Percentiles rank a stretch among this genome's conserved stretches.
Evolutionary conservation across 37 sponge, comb jelly and placozoan genomes (phyloP).

Genomic region (Halisarca cf. caerulea): DNA sequence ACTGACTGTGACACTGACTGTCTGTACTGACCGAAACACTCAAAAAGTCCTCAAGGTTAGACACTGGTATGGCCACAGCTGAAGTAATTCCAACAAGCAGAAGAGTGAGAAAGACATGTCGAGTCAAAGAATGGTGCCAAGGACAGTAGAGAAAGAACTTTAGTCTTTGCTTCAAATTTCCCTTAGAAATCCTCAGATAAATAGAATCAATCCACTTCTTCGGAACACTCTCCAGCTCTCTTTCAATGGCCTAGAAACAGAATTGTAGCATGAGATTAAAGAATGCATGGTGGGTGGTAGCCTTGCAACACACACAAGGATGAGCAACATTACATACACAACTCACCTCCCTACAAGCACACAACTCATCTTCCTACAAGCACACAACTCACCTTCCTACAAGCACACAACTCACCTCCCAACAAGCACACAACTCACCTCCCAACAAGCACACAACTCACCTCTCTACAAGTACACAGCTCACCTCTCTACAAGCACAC

Average conservation of each 20-base stretch:
- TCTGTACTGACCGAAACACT: conserved; percentile 48
- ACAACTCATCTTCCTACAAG: no score
- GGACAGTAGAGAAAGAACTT: conserved; percentile 47
- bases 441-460: no score
- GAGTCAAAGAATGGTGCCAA: conserved; percentile 22
- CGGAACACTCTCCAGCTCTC: conserved; percentile 28
- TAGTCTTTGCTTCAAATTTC: background rate
- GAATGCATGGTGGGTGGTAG: no score
- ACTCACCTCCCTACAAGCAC: no score
- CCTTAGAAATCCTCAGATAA: background rate
- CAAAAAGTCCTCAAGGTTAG: conserved; percentile 57
- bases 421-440: no score
- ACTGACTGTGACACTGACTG: background rate
- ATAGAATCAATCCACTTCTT: conserved; percentile 5
- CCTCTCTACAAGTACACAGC: no score
- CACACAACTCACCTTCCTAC: no score
- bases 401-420: no score
- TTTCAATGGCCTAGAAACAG: conserved; percentile 62
- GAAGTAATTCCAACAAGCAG: conserved; percentile 32
- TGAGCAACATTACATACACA: no score
- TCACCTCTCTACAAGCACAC: no score
- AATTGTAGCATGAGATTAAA: no score
- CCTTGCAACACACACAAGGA: no score
- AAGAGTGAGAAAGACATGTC: conserved; percentile 60
- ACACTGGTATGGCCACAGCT: conserved; percentile 38